phyloP scores from a whole-genome alignment of 2,113 vertebrate species.

The Hippotragus niger region DNA sequence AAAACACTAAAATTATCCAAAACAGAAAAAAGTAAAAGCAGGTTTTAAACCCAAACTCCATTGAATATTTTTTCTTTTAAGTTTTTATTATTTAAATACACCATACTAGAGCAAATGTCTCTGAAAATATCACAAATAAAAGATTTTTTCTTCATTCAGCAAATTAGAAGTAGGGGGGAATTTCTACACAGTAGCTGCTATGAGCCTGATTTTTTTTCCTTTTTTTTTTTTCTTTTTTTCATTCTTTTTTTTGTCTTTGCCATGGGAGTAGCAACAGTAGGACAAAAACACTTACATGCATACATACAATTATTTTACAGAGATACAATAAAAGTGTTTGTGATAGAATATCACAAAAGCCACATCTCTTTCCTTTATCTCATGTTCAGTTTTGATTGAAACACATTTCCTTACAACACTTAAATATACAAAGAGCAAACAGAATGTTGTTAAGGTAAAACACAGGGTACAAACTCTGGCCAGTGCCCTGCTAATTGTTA shows the following conservation, averaged over 20 bases:
- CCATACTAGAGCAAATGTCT: conserved; percentile 99
- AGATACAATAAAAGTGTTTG: conserved; percentile 98
- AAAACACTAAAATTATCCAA: neutral
- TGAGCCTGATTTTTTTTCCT: conserved; percentile 83
- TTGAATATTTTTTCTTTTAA: conserved; percentile 88
- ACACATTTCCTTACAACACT: conserved; percentile 98
- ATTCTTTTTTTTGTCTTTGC: conserved; percentile 74
- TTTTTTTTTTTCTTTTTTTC: conserved; percentile 60
- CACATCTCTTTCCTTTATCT: conserved; percentile 89
- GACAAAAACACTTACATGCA: conserved; percentile 99
- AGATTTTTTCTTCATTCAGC: conserved; percentile 99
- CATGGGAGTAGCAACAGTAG: conserved; percentile 92
- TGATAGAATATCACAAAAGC: conserved; percentile 96
- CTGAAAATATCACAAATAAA: conserved; percentile 99
- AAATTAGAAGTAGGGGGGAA: conserved; percentile 95
- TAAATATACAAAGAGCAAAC: conserved; percentile 99
- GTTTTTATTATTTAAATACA: conserved; percentile 99
- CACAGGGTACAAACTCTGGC: conserved; percentile 89
- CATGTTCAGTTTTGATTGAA: conserved; percentile 89
- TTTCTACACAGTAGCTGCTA: conserved; percentile 95
- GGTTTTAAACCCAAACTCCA: conserved; percentile 78
- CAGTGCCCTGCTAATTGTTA: conserved; percentile 91
- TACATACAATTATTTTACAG: conserved; percentile 99
- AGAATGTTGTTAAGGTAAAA: conserved; percentile 94
- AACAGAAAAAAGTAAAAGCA: conserved; percentile 63